Evolutionary conservation across 2,888 invertebrate genomes (phyloP), one percentile per base, ranked within the genome.

Genomic region (Seladonia tumulorum): DNA sequence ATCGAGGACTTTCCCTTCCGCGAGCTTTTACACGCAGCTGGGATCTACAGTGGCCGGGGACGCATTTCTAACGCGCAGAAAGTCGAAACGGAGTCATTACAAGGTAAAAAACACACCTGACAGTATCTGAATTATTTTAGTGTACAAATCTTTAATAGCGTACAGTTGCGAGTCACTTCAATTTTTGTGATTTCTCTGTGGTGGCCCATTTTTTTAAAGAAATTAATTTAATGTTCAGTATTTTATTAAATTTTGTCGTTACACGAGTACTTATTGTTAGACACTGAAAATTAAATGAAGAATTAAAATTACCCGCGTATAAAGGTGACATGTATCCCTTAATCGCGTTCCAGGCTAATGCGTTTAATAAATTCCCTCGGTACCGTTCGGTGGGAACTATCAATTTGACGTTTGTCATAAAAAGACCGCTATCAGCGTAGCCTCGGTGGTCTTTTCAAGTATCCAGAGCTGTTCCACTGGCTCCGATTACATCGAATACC

Each of bases 1-100:
- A 89, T 87, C 86, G 82, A 75, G 79, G 88, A 93, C 93, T 93
- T 93, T 93, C 93, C 93, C 94, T 93, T 94, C 93, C 93, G 93
- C 86, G 88, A 91, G 91, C 91, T 90, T 90, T 90, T 75, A 86
- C 88, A 91, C 89, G 85, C 87, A 83, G 84, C 63, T 18, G 63
- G 29, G 14, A 0, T 63, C 29, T 7, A 14, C 63, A 29, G 18
- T 25, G 29, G 14, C 29, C 63, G 10, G 29, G 7, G 16, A 63
- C 29, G 63, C 29, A 7, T 29, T 29, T 63, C 29, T 29, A 63
- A 25, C 63, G 16, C 5, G 63, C 29, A 25, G 29, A 29, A 29
- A 63, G 29, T 63, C 7, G 16, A 18, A 29, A 63, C 29, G 29
- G 63, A 29, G 7, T 29, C 12, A 29, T 63, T 18, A 16, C 29